Percentiles rank a stretch among this genome's conserved stretches.
These are phyloP conservation scores for Tyria jacobaeae DNA, from an alignment of 2,888 invertebrate species.

Conservation along the genomic window DNA sequence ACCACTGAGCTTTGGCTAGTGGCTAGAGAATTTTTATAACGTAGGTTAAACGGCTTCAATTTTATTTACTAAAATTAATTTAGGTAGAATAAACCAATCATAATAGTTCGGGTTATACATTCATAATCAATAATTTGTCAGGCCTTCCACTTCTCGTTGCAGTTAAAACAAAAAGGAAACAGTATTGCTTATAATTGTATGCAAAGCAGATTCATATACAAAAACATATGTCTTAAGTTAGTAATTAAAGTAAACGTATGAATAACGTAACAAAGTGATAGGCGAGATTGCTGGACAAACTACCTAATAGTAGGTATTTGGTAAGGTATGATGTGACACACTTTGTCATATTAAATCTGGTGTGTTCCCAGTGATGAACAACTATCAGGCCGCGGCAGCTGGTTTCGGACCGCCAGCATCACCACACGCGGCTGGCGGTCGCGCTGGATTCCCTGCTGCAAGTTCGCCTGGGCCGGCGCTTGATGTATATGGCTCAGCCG, in stretches of 20 bases:
- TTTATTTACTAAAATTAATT: slow-evolving; percentile 12
- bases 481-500: slow-evolving; percentile 97
- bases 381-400: slow-evolving; percentile 95
- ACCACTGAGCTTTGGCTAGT: slow-evolving; percentile 47
- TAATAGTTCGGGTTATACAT: not conserved
- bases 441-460: slow-evolving; percentile 95
- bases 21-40: slow-evolving; percentile 40
- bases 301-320: slow-evolving; percentile 1
- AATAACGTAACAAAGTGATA: not conserved
- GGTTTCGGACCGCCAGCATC: slow-evolving; percentile 94
- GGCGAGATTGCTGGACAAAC: slow-evolving; percentile 19
- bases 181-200: not conserved
- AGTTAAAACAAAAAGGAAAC: not conserved
- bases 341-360: slow-evolving; percentile 24
- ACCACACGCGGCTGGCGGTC: slow-evolving; percentile 91
- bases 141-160: slow-evolving; percentile 3
- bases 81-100: not conserved
- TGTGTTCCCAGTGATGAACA: slow-evolving; percentile 95
- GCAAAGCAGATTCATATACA: not conserved
- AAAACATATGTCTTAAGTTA: not conserved
- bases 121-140: not conserved
- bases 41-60: slow-evolving; percentile 24
- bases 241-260: not conserved
- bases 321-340: not conserved
- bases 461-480: slow-evolving; percentile 97